These are phyloP conservation scores for Xanthorhoe spadicearia DNA, from an alignment of 2,888 invertebrate genomes.

Conservation along the genomic window DNA sequence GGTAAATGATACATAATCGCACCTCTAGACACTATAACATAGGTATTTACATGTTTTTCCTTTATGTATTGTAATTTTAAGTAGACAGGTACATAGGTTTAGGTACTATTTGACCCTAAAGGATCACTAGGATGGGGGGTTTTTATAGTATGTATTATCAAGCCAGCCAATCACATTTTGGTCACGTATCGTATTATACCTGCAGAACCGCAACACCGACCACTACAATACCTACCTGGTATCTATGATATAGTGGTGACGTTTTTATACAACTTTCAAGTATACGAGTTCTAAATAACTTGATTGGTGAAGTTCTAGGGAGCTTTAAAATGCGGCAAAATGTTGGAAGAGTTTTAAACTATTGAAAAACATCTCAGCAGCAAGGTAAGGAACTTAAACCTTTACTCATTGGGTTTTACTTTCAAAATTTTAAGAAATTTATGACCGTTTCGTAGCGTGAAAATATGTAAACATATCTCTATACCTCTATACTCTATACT, in stretches of 20 bases:
- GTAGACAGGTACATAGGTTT: not conserved
- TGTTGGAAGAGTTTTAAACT: conserved; percentile 52
- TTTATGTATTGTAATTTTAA: too few relatives aligned
- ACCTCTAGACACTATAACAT: not conserved
- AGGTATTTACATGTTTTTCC: too few relatives aligned
- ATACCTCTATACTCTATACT: too few relatives aligned
- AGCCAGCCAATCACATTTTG: conserved; percentile 13
- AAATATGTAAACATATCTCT: not conserved
- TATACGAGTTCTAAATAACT: conserved; percentile 55
- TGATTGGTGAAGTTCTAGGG: conserved; percentile 73
- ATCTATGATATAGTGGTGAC: not conserved
- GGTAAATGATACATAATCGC: not conserved
- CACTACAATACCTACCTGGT: not conserved
- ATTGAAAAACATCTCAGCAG: conserved; percentile 46
- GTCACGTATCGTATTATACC: conserved; percentile 16
- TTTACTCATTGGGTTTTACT: conserved; percentile 39
- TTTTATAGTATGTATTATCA: not conserved
- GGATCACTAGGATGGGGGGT: not conserved
- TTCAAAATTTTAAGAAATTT: not conserved
- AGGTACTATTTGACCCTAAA: not conserved
- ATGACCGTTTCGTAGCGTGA: not conserved
- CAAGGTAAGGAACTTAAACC: conserved; percentile 57
- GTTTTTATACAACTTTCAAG: conserved; percentile 11
- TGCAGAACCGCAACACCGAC: not conserved
- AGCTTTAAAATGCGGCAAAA: conserved; percentile 66